Evolutionary conservation across 2,888 invertebrate genomes (phyloP), one percentile per base, ranked within the genome.

Genomic region (Lasioglossum vierecki): DNA sequence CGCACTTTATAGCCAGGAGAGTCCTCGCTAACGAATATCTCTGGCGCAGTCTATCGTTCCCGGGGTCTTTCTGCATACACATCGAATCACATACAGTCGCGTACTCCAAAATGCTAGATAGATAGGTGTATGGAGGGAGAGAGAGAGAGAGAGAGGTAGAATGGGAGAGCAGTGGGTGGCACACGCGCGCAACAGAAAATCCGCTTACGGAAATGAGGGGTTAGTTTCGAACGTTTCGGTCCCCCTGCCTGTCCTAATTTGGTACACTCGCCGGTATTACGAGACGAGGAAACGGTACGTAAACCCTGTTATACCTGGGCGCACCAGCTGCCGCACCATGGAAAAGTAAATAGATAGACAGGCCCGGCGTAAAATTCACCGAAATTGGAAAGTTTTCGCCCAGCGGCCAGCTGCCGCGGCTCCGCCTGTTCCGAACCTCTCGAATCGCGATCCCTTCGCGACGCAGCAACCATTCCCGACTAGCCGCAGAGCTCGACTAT

Each of bases 261-360:
- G 78, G 77, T 85, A 80, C 86, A 80, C 84, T 86, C 80, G 83
- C 78, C 77, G 26, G 76, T 83, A 82, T 86, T 82, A 79, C 75
- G 39, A 60, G 41, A 72, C 81, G 79, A 75, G 79, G 74, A 84
- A 84, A 79, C 71, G 79, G 79, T 78, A 83, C 80, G 90, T 81
- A 79, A 76, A 88, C 79, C 68, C 89, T 79, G 83, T 79, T 81
- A 82, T 88, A 88, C 79, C 66, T 84, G 79, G 3, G 73, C 44
- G 78, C 83, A 71, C 84, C 89, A 89, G 87, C 90, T 89, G 89
- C 82, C 68, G 83, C 79, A 2, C 53, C 53, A 60, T 73, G 83
- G 85, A 83, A 88, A 90, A 86, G 84, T 90, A 88, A 90, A 90
- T 90, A 90, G 89, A 86, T 80, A 86, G 87, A 87, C 77, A 84